These are phyloP conservation scores for Stomatorhinus ivindoensis DNA, from an alignment of 2,113 vertebrate genomes.

Conservation along the genomic window DNA sequence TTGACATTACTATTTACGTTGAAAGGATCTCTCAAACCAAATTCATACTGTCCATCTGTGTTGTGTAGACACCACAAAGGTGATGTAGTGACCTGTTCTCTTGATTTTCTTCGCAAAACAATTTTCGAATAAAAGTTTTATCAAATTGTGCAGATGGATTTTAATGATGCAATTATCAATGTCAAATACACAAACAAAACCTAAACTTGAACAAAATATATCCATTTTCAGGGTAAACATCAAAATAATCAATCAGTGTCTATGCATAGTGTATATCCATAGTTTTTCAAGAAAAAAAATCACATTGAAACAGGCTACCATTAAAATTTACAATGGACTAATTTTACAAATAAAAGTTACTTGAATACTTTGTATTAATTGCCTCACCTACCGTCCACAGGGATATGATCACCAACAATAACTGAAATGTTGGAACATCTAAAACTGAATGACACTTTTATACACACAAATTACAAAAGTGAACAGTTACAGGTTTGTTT, in stretches of 20 bases:
- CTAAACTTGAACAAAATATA: conserved; percentile 44
- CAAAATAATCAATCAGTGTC: conserved; percentile 42
- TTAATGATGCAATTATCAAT: conserved; percentile 55
- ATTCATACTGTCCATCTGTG: not conserved
- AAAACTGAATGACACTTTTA: conserved; percentile 31
- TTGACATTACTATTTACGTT: not conserved
- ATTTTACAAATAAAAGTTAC: conserved; percentile 37
- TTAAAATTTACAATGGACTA: conserved; percentile 28
- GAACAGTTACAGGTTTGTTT: conserved; percentile 20
- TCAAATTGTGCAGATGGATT: not conserved
- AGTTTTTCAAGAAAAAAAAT: conserved; percentile 40
- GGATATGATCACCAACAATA: conserved; percentile 39
- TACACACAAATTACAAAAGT: conserved; percentile 43
- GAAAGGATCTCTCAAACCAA: not conserved
- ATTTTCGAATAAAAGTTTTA: not conserved
- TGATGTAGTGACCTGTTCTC: not conserved
- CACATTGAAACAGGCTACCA: conserved; percentile 32
- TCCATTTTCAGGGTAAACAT: conserved; percentile 36
- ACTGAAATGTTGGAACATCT: conserved; percentile 39
- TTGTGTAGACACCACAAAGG: not conserved
- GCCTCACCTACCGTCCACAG: conserved; percentile 22
- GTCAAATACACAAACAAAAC: conserved; percentile 41
- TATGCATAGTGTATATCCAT: conserved; percentile 38
- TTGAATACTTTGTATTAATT: not conserved
- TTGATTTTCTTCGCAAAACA: not conserved